Evolutionary conservation across 2,797 vertebrate genomes (phyloP).

Genomic region (Acrossocheilus wenchowensis): DNA sequence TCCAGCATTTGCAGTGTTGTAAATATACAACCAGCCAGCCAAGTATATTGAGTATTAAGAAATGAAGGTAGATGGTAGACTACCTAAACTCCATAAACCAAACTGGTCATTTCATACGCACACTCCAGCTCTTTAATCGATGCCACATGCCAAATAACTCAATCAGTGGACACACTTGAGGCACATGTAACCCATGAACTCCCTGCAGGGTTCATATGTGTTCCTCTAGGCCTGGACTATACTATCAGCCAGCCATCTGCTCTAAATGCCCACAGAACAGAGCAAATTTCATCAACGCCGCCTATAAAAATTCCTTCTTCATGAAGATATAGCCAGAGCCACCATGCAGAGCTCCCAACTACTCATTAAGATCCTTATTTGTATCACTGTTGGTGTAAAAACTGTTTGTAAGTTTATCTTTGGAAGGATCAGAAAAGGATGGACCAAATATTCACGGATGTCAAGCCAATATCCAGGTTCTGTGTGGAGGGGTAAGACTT

Average conservation of each 20-base stretch:
- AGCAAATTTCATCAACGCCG: not conserved
- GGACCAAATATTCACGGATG: not conserved
- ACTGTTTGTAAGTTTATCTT: not conserved
- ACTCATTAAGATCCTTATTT: conserved; percentile 24
- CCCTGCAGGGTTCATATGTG: not conserved
- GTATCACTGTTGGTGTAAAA: conserved; percentile 21
- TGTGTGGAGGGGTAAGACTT: not conserved
- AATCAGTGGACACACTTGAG: not conserved
- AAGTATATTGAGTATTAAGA: not conserved
- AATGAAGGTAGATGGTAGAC: not conserved
- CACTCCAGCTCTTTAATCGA: not conserved
- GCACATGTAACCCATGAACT: conserved; percentile 5
- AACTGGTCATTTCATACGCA: not conserved
- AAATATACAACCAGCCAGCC: not conserved
- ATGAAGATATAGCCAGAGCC: conserved; percentile 27
- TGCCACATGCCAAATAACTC: conserved; percentile 11
- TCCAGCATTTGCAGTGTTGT: not conserved
- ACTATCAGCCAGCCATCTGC: conserved; percentile 16
- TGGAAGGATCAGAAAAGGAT: conserved; percentile 2
- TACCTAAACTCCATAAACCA: not conserved
- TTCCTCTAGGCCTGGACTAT: not conserved
- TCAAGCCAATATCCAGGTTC: not conserved
- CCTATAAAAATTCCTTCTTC: conserved; percentile 48
- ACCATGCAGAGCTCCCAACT: not conserved
- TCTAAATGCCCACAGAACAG: conserved; percentile 16